phyloP scores from a whole-genome alignment of 2,797 vertebrate genomes.

The Parauchenoglanis punctatus region DNA sequence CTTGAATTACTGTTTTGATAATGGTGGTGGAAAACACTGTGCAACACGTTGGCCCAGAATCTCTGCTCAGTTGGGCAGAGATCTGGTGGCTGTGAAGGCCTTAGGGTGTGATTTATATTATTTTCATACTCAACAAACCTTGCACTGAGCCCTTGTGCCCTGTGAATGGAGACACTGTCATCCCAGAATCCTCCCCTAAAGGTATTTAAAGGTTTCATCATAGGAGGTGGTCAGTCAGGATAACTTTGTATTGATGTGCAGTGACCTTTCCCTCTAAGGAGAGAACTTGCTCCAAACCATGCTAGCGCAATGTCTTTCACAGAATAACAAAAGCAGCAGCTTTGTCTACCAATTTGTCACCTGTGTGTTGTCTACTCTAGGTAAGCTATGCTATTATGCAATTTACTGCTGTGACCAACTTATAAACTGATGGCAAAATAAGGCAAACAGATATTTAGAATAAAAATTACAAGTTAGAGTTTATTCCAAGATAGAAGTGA shows the following conservation, averaged over 20 bases:
- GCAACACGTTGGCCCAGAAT: neutral
- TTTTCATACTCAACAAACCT: neutral
- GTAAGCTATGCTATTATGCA: neutral
- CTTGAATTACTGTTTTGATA: neutral
- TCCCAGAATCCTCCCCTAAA: neutral
- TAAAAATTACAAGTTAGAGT: neutral
- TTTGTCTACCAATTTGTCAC: neutral
- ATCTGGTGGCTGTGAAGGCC: neutral
- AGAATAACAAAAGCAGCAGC: neutral
- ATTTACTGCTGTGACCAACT: neutral
- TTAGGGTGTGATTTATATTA: neutral
- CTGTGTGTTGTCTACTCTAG: too few species aligned
- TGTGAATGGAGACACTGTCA: neutral
- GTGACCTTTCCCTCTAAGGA: neutral
- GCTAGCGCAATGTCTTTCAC: neutral
- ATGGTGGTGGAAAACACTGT: neutral
- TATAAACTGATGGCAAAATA: neutral
- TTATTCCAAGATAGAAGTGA: neutral
- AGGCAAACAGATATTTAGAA: neutral
- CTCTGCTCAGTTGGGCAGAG: neutral
- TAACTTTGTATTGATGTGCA: neutral
- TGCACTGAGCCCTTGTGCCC: neutral
- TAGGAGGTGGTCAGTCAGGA: neutral
- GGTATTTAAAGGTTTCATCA: neutral
- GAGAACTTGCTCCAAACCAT: neutral